Evolutionary conservation across 2,113 vertebrate genomes (phyloP).

Genomic region (Thamnophis sirtalis): DNA sequence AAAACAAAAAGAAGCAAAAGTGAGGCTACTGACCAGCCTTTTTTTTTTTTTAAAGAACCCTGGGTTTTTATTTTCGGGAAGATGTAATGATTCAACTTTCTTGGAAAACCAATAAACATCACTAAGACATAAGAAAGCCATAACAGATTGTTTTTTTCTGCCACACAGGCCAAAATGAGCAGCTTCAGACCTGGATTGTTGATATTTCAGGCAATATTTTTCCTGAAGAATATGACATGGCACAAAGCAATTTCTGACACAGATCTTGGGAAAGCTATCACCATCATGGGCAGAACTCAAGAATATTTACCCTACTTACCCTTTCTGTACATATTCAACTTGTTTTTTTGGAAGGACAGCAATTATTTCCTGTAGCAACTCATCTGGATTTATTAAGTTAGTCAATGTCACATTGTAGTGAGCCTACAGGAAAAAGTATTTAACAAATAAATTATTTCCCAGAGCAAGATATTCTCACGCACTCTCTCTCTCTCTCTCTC

Average conservation of each 20-base stretch:
- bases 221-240: not conserved
- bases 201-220: not conserved
- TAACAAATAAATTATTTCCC: not conserved
- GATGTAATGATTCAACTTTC: not conserved
- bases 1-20: conserved; percentile 26
- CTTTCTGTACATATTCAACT: conserved; percentile 86
- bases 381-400: conserved; percentile 81
- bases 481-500: no score
- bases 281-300: not conserved
- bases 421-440: conserved; percentile 66
- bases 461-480: not conserved
- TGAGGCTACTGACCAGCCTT: not conserved
- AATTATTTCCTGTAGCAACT: conserved; percentile 85
- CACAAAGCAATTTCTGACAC: not conserved
- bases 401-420: conserved; percentile 91
- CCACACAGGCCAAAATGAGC: not conserved
- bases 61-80: not conserved
- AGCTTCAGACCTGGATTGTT: not conserved
- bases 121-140: not conserved
- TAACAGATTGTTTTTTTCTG: not conserved
- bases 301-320: conserved; percentile 69
- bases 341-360: conserved; percentile 79
- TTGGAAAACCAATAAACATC: not conserved
- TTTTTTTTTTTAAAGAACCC: not conserved
- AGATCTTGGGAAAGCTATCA: not conserved